These are phyloP conservation scores for Diplazon laetatorius DNA, from an alignment of 2,888 invertebrate species.

Conservation along the genomic window DNA sequence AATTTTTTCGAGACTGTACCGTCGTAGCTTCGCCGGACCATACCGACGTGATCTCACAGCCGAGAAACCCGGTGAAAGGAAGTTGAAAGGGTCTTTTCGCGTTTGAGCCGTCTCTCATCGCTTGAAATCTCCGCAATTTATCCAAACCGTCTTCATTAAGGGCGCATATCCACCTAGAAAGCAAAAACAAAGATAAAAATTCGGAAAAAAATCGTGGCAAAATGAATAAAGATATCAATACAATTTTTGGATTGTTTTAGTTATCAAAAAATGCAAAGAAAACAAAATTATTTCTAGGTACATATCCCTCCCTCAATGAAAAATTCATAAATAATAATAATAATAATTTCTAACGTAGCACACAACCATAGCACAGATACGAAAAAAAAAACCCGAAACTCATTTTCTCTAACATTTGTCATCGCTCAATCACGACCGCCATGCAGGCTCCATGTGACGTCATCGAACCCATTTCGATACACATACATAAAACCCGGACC, in stretches of 20 bases:
- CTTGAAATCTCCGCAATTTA: constrained; percentile 30
- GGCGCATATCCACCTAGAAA: no score
- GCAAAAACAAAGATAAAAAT: no score
- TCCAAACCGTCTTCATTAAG: constrained; percentile 30
- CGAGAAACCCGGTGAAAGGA: constrained; percentile 16
- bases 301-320: no score
- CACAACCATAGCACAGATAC: constrained; percentile 1
- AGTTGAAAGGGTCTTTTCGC: constrained; percentile 37
- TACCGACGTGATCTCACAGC: neutral
- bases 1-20: neutral
- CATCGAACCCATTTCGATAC: neutral
- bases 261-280: no score
- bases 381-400: no score
- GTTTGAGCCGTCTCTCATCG: constrained; percentile 9
- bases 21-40: neutral
- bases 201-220: no score
- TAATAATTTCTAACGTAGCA: no score
- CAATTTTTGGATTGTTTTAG: no score
- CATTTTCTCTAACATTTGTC: constrained; percentile 49
- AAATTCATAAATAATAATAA: no score
- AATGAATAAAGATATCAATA: no score
- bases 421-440: constrained; percentile 51
- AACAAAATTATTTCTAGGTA: no score
- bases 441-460: constrained; percentile 12
- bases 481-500: constrained; percentile 9